Percentiles rank a stretch among this genome's conserved stretches.
These are phyloP conservation scores for Macquaria australasica DNA, from an alignment of 2,113 vertebrate genomes.

Conservation along the genomic window DNA sequence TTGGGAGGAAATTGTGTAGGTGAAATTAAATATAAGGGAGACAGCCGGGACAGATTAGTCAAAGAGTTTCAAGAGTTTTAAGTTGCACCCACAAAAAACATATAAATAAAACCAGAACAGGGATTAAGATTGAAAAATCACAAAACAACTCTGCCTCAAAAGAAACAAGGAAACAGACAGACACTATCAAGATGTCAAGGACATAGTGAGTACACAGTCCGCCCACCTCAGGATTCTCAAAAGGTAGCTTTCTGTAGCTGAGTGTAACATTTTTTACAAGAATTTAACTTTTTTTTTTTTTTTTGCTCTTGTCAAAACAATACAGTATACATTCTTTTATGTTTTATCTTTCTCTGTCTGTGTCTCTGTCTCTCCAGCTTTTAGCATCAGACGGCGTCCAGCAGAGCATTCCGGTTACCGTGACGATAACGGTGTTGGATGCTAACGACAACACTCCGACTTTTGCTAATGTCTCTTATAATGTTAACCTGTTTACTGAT, in stretches of 20 bases:
- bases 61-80: conserved; percentile 11
- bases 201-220: background rate
- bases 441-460: conserved; percentile 96
- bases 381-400: conserved; percentile 95
- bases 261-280: background rate
- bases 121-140: conserved; percentile 21
- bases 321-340: background rate
- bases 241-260: conserved; percentile 13
- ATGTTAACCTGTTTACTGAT: conserved; percentile 92
- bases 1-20: background rate
- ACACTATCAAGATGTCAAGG: conserved; percentile 39
- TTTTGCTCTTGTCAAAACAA: conserved; percentile 11
- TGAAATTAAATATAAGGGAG: background rate
- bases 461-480: conserved; percentile 94
- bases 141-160: conserved; percentile 16
- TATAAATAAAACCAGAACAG: conserved; percentile 23
- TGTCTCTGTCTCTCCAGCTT: conserved; percentile 83
- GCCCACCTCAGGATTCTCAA: conserved; percentile 19
- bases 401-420: conserved; percentile 89
- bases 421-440: conserved; percentile 94
- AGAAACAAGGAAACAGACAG: conserved; percentile 34
- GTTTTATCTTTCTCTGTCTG: background rate
- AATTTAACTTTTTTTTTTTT: too few species aligned
- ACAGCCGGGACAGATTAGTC: background rate
- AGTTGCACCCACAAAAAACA: background rate